phyloP scores from a whole-genome alignment of 2,888 invertebrate genomes.

The Heliconius ismenius region DNA sequence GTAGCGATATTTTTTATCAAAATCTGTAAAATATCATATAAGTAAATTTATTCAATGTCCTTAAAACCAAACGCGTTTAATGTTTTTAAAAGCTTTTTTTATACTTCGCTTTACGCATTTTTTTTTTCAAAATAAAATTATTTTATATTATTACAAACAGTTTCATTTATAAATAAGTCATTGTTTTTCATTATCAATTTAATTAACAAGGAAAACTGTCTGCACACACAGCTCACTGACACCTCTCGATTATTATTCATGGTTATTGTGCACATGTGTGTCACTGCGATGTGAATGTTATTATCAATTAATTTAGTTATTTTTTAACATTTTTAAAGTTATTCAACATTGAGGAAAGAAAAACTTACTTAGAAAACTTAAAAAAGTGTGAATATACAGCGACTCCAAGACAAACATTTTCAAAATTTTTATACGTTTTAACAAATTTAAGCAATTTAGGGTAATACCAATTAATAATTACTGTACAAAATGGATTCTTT shows the following conservation, averaged over 20 bases:
- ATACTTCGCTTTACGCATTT: too few species aligned
- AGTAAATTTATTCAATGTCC: not conserved
- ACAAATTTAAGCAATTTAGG: too few species aligned
- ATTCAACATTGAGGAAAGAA: not conserved
- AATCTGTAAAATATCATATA: not conserved
- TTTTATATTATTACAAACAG: not conserved
- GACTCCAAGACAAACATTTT: too few species aligned
- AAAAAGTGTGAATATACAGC: not conserved
- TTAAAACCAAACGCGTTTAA: too few species aligned
- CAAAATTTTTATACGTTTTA: too few species aligned
- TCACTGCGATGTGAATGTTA: not conserved
- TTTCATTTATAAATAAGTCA: not conserved
- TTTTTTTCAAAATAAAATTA: not conserved
- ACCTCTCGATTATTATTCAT: slow-evolving; percentile 4
- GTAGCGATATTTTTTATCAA: not conserved
- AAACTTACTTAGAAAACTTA: not conserved
- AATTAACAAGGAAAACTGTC: not conserved
- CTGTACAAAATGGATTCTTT: not conserved
- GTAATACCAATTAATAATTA: too few species aligned
- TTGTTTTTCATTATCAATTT: not conserved
- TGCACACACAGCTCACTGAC: not conserved
- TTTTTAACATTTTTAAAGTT: not conserved
- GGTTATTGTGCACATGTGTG: not conserved
- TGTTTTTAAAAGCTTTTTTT: too few species aligned
- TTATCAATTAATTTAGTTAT: not conserved